Base-by-base conservation (phyloP, 2,888 invertebrate genomes). In the Idaea aversata region DNA sequence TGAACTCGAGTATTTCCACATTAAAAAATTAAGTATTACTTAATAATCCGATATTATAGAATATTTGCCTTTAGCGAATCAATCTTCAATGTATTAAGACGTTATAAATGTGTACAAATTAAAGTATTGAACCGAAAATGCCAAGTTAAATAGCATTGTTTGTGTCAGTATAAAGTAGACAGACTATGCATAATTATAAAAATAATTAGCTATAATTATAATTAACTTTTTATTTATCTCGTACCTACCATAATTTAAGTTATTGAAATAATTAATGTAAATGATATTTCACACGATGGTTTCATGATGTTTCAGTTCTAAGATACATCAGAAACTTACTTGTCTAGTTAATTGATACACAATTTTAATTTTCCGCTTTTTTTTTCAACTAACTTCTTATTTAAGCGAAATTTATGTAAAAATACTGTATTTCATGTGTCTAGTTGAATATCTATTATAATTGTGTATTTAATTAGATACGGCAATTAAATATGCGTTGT, bases 381-480 rank as follows among this genome's bases (percentile, higher is more conserved):
- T 47, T 47, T 47, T 65, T 61, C 70, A 72, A 78, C 72, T 79
- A 71, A 75, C 69, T 25, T 59, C 58, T 7, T 67, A 63, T 61
- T 62, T 34, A 63, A 59, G 64, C 58, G 63, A 66, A 67, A 71
- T 61, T 69, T 25, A 25, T 25, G 25, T 25, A 25, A 65, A 63
- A 68, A 65, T 63, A 58, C 62, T 68, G 68, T 73, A 77, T 66
- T 73, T 71, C 67, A 75, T 75, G 73, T 83, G 78, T 83, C 75
- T 76, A 79, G 81, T 81, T 79, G 80, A 81, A 77, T 87, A 84
- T 80, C 81, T 80, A 90, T 88, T 91, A 88, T 84, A 88, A 90
- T 91, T 92, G 90, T 92, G 91, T 91, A 92, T 90, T 84, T 86
- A 85, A 87, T 88, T 88, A 87, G 86, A 87, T 86, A 86, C 84